phyloP scores from a whole-genome alignment of 2,113 vertebrate species.

The Oophaga pumilio region DNA sequence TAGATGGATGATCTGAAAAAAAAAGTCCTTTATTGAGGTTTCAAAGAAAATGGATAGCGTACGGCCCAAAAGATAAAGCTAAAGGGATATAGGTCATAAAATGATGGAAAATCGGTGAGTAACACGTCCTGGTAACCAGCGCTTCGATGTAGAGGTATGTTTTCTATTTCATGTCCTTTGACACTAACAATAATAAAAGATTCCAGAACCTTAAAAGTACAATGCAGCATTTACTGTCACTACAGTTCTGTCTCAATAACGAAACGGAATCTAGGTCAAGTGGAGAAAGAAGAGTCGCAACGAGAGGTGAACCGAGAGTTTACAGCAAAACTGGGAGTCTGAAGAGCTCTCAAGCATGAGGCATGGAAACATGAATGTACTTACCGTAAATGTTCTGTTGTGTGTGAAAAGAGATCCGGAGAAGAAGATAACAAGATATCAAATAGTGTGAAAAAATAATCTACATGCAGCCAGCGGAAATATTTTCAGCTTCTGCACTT shows the following conservation, averaged over 20 bases:
- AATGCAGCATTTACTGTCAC: constrained; percentile 8
- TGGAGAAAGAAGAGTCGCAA: constrained; percentile 6
- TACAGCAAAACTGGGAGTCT: constrained; percentile 13
- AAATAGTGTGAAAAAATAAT: constrained; percentile 15
- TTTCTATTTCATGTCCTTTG: neutral
- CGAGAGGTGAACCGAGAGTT: constrained; percentile 27
- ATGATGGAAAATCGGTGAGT: neutral
- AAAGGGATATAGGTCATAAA: neutral
- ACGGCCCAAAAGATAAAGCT: neutral
- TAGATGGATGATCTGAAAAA: too few species aligned
- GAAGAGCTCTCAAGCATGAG: constrained; percentile 22
- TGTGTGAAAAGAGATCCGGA: constrained; percentile 17
- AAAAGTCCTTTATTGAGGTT: too few species aligned
- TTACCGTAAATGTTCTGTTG: constrained; percentile 3
- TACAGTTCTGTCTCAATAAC: constrained; percentile 3
- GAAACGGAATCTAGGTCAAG: constrained; percentile 32
- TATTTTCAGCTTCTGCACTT: constrained; percentile 12
- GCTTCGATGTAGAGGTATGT: neutral
- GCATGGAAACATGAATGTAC: constrained; percentile 23
- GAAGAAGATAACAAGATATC: neutral
- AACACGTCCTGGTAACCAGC: neutral
- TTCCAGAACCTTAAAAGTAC: neutral
- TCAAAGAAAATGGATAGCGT: neutral
- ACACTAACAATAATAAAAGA: neutral
- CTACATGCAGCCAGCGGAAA: neutral